Conservation (phyloP, 2,113 vertebrate species). For the Psilopsiagon aymara region DNA sequence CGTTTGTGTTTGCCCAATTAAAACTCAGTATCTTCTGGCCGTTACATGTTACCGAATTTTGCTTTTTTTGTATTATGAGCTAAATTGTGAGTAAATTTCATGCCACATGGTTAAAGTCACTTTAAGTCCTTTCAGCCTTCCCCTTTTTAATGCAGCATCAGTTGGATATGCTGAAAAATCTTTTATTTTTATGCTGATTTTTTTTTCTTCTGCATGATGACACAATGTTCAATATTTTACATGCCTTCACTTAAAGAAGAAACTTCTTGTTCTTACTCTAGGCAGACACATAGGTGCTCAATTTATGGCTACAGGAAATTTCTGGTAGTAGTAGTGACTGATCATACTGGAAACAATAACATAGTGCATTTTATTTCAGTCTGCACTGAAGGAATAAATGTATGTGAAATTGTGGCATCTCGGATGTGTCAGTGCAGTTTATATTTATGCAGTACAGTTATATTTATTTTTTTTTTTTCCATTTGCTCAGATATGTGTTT, state of each 20-base stretch:
- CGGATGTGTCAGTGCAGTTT: background rate
- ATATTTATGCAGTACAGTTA: background rate
- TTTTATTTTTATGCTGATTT: background rate
- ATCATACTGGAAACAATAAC: background rate
- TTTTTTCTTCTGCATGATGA: background rate
- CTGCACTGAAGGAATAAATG: background rate
- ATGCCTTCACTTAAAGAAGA: background rate
- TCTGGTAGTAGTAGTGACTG: background rate
- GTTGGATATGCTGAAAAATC: background rate
- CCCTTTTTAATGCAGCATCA: background rate
- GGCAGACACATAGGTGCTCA: fast-evolving
- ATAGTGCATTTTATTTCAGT: background rate
- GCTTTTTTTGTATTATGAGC: background rate
- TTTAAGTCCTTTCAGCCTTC: background rate
- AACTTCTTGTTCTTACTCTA: background rate
- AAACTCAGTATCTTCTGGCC: background rate
- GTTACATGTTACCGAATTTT: background rate
- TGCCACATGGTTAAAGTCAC: background rate
- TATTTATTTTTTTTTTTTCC: background rate
- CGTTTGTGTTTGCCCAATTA: background rate
- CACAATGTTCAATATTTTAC: background rate
- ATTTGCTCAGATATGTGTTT: background rate
- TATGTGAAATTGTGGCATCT: background rate
- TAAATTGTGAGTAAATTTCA: background rate
- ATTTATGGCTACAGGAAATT: background rate